Evolutionary conservation across 2,797 vertebrate species (phyloP).

Genomic region (Malurus leucopterus): DNA sequence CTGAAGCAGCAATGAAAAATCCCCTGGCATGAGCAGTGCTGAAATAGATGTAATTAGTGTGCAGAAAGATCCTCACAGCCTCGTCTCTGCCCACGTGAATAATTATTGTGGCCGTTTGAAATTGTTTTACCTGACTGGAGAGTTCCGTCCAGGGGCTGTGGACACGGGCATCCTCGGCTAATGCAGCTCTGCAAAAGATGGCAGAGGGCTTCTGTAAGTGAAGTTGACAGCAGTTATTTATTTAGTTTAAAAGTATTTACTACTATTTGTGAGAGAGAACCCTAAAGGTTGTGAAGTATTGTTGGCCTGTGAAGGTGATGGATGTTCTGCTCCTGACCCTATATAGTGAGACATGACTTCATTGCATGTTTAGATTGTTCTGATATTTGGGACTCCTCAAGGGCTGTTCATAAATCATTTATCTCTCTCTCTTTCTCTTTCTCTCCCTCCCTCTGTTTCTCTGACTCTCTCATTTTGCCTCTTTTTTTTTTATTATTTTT

Average conservation of each 20-base stretch:
- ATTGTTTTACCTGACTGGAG: constrained; percentile 57
- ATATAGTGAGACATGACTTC: constrained; percentile 84
- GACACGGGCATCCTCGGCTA: constrained; percentile 39
- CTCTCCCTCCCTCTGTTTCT: constrained; percentile 53
- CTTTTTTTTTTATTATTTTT: neutral
- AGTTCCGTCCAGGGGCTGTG: neutral
- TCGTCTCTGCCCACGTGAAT: neutral
- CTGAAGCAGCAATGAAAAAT: constrained; percentile 29
- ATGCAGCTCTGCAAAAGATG: constrained; percentile 64
- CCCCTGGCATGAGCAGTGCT: neutral
- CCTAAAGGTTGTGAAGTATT: constrained; percentile 80
- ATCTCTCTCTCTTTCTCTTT: constrained; percentile 72
- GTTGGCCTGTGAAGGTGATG: constrained; percentile 79
- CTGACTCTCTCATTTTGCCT: constrained; percentile 14
- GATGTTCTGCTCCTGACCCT: constrained; percentile 79
- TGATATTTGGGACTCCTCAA: constrained; percentile 83
- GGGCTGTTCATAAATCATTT: constrained; percentile 87
- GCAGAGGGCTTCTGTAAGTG: constrained; percentile 73
- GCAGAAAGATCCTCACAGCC: neutral
- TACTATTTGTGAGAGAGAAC: constrained; percentile 75
- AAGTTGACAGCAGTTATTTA: constrained; percentile 78
- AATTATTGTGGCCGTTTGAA: neutral
- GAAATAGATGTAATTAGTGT: neutral
- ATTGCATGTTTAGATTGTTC: constrained; percentile 84
- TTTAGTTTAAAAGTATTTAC: constrained; percentile 83